Percentiles rank a stretch among this genome's conserved stretches.
Evolutionary conservation across 2,797 vertebrate species (phyloP).

Genomic region (Ibycter americanus): DNA sequence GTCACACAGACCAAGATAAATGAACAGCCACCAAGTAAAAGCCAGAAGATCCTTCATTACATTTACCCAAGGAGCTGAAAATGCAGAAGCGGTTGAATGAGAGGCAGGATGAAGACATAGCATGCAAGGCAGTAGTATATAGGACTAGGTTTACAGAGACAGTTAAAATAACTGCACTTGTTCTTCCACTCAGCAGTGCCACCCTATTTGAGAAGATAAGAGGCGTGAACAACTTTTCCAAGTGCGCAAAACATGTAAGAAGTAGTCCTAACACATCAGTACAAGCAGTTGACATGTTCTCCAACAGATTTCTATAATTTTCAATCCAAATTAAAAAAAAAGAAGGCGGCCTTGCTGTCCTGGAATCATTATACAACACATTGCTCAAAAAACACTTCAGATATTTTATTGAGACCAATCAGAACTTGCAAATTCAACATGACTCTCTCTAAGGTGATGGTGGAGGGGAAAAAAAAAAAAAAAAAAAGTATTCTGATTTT

Average conservation of each 20-base stretch:
- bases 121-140: not conserved
- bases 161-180: not conserved
- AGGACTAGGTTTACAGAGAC: not conserved
- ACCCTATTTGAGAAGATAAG: slow-evolving; percentile 6
- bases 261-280: not conserved
- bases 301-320: not conserved
- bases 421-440: not conserved
- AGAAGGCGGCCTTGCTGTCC: not conserved
- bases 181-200: not conserved
- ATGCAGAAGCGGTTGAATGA: not conserved
- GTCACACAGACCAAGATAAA: not conserved
- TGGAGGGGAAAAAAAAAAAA: not conserved
- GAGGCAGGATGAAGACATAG: not conserved
- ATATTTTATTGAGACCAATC: not conserved
- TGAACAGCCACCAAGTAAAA: not conserved
- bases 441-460: not conserved
- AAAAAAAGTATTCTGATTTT: not conserved
- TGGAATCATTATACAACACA: not conserved
- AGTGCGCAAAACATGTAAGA: not conserved
- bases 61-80: not conserved
- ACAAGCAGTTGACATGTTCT: not conserved
- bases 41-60: not conserved
- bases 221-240: slow-evolving; percentile 36
- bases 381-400: not conserved
- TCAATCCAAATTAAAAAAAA: not conserved